Percentiles rank a stretch among this genome's conserved stretches.
Evolutionary conservation across 2,888 invertebrate species (phyloP).

Genomic region (Nycteola revayana): DNA sequence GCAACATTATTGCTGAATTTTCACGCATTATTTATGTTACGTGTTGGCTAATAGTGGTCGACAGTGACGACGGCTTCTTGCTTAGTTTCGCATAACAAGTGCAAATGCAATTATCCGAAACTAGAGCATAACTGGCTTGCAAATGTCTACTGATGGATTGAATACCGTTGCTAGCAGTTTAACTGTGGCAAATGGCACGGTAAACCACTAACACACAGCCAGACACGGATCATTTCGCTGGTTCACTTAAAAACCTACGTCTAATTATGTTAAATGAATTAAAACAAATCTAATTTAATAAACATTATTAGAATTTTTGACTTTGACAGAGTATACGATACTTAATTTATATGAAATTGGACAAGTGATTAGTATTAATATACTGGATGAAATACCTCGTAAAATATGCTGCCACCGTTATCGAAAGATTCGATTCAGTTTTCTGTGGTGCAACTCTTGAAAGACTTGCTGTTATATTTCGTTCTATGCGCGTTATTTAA

Average conservation of each 20-base stretch:
- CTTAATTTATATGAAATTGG: conserved; percentile 13
- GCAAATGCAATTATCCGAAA: conserved; percentile 63
- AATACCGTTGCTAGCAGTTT: conserved; percentile 23
- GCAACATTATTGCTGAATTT: conserved; percentile 39
- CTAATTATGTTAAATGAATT: too few relatives aligned
- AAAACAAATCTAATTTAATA: too few relatives aligned
- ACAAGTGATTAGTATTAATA: conserved; percentile 7
- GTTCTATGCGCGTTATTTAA: conserved; percentile 41
- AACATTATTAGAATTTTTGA: too few relatives aligned
- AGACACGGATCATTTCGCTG: too few relatives aligned
- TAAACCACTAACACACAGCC: too few relatives aligned
- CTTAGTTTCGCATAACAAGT: conserved; percentile 59
- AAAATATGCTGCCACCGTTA: conserved; percentile 13
- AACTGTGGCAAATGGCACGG: too few relatives aligned
- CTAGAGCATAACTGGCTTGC: conserved; percentile 59
- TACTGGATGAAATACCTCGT: conserved; percentile 1
- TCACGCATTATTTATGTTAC: conserved; percentile 56
- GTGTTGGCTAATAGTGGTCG: conserved; percentile 49
- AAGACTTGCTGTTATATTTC: conserved; percentile 25
- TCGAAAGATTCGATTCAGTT: conserved; percentile 15
- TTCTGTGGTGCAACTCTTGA: conserved; percentile 11
- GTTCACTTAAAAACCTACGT: too few relatives aligned
- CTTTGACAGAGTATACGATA: too few relatives aligned
- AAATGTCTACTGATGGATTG: conserved; percentile 47
- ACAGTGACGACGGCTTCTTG: conserved; percentile 46